Conservation (phyloP, 2,113 vertebrate species). For the Myiozetetes cayanensis region DNA sequence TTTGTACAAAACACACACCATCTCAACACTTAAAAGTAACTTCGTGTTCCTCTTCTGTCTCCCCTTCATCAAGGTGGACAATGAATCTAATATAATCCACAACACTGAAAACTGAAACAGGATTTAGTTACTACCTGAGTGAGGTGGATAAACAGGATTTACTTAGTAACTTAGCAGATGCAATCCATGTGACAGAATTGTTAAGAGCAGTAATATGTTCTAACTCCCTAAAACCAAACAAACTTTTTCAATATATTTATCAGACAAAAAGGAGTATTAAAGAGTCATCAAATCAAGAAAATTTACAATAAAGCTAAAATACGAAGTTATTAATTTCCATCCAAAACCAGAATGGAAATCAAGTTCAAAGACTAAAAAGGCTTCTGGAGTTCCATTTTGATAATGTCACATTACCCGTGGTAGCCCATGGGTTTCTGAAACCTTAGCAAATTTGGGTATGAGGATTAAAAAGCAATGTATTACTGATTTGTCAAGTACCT, state of each 20-base stretch:
- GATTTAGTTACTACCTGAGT: neutral
- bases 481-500: neutral
- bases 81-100: neutral
- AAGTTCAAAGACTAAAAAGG: neutral
- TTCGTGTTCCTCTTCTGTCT: neutral
- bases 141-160: constrained; percentile 25
- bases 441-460: neutral
- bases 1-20: neutral
- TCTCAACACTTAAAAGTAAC: neutral
- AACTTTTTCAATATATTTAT: neutral
- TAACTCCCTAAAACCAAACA: neutral
- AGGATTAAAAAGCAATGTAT: neutral
- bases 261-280: neutral
- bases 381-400: neutral
- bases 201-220: neutral
- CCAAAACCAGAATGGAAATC: neutral
- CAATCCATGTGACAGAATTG: neutral
- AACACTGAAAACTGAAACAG: neutral
- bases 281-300: neutral
- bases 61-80: neutral
- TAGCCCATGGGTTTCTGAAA: neutral
- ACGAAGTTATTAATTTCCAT: neutral
- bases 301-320: neutral
- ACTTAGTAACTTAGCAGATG: neutral
- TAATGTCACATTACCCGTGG: fast-evolving